These are phyloP conservation scores for Teleogryllus oceanicus DNA, from an alignment of 2,888 invertebrate species.

Conservation along the genomic window DNA sequence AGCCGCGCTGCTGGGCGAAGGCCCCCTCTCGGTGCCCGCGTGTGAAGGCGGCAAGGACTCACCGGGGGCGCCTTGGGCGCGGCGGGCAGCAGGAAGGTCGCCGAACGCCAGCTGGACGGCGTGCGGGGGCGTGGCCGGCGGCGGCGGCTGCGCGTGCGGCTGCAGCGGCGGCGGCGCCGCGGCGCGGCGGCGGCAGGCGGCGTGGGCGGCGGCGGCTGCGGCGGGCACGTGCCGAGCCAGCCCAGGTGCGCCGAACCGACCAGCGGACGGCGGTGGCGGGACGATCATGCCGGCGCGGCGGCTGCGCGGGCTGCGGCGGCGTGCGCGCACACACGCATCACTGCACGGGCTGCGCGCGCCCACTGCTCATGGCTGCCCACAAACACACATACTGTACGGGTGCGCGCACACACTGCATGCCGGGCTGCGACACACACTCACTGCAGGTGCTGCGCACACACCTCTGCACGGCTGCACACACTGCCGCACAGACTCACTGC, in stretches of 20 bases:
- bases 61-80: constrained; percentile 40
- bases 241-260: too few species aligned
- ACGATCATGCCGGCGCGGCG: constrained; percentile 48
- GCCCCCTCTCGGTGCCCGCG: too few species aligned
- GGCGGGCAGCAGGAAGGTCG: constrained; percentile 26
- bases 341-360: too few species aligned
- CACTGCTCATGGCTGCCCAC: background rate
- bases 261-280: too few species aligned
- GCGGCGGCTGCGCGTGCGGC: constrained; percentile 26
- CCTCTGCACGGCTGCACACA: too few species aligned
- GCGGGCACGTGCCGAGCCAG: constrained; percentile 55
- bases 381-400: too few species aligned
- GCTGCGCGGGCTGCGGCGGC: constrained; percentile 47
- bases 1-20: too few species aligned
- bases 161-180: constrained; percentile 49
- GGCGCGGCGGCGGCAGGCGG: constrained; percentile 41
- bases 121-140: constrained; percentile 49
- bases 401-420: too few species aligned
- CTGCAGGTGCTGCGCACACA: too few species aligned
- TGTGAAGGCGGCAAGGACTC: background rate
- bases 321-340: background rate
- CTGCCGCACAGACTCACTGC: too few species aligned
- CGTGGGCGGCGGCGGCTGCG: constrained; percentile 26
- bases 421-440: too few species aligned
- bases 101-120: constrained; percentile 39